A percentile compares a stretch with the other conserved stretches of the same genome.
These are phyloP conservation scores for Myotis myotis DNA, from an alignment of 2,797 vertebrate species.

Conservation along the genomic window DNA sequence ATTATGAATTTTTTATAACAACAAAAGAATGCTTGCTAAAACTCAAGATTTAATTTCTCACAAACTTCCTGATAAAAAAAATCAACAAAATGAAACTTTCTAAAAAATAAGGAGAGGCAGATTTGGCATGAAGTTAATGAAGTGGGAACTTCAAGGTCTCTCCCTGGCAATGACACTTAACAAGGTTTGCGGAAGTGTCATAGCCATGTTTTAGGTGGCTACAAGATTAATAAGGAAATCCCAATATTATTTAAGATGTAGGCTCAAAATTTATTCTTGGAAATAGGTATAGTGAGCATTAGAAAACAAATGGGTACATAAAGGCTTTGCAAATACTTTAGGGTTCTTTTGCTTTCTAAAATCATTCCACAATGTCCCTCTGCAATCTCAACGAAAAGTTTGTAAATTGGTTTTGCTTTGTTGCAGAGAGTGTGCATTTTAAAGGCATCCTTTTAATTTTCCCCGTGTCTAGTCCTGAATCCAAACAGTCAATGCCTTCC, in stretches of 20 bases:
- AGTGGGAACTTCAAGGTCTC: no score
- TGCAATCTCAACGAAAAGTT: conserved; percentile 62
- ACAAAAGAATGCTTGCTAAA: not conserved
- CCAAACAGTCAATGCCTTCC: conserved; percentile 74
- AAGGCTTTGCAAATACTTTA: not conserved
- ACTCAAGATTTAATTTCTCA: not conserved
- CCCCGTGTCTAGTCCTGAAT: conserved; percentile 57
- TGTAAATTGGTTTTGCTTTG: conserved; percentile 59
- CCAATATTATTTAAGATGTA: not conserved
- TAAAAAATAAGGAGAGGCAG: not conserved
- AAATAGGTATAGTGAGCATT: not conserved
- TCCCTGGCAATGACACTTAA: not conserved
- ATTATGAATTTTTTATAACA: not conserved
- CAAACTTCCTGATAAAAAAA: not conserved
- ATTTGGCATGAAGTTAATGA: not conserved
- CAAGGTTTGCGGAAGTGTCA: not conserved
- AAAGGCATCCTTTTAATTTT: conserved; percentile 65
- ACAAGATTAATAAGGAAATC: not conserved
- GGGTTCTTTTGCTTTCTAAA: not conserved
- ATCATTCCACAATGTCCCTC: not conserved
- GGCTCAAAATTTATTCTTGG: not conserved
- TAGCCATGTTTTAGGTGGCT: not conserved
- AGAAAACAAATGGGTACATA: not conserved
- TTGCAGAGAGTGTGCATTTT: conserved; percentile 61
- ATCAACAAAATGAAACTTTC: not conserved